A percentile compares a stretch with the other conserved stretches of the same genome.
These are phyloP conservation scores for Pseudachorutes palmiensis DNA, from an alignment of 1,140 invertebrate genomes.

Conservation along the genomic window DNA sequence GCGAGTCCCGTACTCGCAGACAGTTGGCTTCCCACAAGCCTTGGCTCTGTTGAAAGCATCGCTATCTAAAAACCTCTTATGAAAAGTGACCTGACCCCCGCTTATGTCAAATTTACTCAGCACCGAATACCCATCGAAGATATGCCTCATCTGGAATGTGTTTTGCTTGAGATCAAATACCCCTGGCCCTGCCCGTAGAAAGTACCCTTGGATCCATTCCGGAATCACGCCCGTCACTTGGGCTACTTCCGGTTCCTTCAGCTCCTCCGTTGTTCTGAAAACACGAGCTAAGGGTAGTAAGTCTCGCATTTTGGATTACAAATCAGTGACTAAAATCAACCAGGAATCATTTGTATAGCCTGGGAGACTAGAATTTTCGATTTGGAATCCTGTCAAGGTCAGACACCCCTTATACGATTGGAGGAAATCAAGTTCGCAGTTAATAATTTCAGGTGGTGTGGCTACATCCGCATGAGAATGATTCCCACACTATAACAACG, in stretches of 20 bases:
- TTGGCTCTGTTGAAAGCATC: slow-evolving; percentile 44
- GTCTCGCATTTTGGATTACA: slow-evolving; percentile 39
- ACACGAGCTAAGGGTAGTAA: slow-evolving; percentile 37
- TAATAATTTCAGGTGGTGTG: too few relatives aligned
- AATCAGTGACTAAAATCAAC: background rate
- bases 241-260: background rate
- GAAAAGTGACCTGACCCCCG: slow-evolving; percentile 39
- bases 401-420: background rate
- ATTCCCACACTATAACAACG: too few relatives aligned
- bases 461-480: too few relatives aligned
- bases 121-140: slow-evolving; percentile 37
- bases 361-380: too few relatives aligned
- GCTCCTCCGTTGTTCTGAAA: background rate
- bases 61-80: slow-evolving; percentile 42
- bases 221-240: slow-evolving; percentile 12
- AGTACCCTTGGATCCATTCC: slow-evolving; percentile 25
- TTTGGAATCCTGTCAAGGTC: slow-evolving; percentile 6
- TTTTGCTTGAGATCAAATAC: slow-evolving; percentile 7
- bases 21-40: slow-evolving; percentile 38
- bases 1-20: slow-evolving; percentile 45
- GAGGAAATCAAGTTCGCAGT: too few relatives aligned
- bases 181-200: slow-evolving; percentile 21
- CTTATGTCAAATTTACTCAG: slow-evolving; percentile 43
- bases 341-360: too few relatives aligned
- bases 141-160: slow-evolving; percentile 33